Base-by-base conservation (phyloP, 2,113 vertebrate species). In the Lepus timidus region DNA sequence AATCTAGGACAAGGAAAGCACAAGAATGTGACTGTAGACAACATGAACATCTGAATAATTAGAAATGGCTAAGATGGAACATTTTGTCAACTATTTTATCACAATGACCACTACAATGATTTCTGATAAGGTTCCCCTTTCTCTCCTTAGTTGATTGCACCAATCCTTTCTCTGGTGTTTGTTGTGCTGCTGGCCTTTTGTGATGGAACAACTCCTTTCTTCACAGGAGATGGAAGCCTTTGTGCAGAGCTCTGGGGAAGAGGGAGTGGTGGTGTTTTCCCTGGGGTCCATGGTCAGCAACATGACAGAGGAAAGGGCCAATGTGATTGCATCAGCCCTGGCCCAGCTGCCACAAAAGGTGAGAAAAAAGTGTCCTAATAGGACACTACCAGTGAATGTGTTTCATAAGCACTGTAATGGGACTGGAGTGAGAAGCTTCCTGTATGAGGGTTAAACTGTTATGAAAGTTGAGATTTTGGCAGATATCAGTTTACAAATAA, bases 311-410 rank as follows among this genome's bases (percentile, higher is more conserved):
- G 99, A 99, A 90, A 99, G 90, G 85, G 98, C 93, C 36, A 98
- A 98, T 17, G 52, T 98, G 68, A 98, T 99, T 27, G 99, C 99
- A 23, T 97, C 97, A 29, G 99, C 98, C 22, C 98, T 99, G 81
- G 98, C 98, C 86, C 98, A 99, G 93, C 93, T 99, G 95, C 99
- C 99, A 91, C 99, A 99, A 85, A 99, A 99, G 98, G 99, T 99
- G 23, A 68, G 49, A 58, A 5, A 36, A 36, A 91, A 31, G 2
- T 22, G 7, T 3, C 58, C 25, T 31, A 17, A 17, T 8, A 20
- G 20, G 68, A 19, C 2, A 19, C 4, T 62, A 25, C 17, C 70
- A 10, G 31, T 23, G 9, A 58, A 33, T 13, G 9, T 6, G 44
- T 52, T 33, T 62, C 2, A 51, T 87, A 44, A 82, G 27, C 14